Conservation (phyloP, 2,888 invertebrate species). For the Microctonus aethiopoides region DNA sequence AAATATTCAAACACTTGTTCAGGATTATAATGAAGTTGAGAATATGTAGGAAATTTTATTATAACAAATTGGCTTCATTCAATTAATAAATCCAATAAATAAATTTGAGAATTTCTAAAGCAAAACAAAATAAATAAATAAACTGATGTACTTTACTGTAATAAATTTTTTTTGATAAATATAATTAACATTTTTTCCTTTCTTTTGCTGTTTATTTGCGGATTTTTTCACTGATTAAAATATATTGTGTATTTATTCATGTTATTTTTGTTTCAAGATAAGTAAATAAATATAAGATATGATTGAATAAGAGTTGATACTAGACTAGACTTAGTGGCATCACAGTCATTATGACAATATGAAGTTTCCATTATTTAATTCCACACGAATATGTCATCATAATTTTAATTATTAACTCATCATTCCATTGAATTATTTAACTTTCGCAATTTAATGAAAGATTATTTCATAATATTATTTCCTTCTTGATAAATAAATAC, state of each 20-base stretch:
- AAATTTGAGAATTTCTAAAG: background rate
- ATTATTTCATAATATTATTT: background rate
- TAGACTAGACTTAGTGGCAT: constrained; percentile 47
- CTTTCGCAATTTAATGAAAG: background rate
- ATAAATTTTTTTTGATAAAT: too few relatives aligned
- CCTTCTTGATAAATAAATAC: too few relatives aligned
- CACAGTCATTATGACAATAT: constrained; percentile 17
- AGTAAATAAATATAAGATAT: constrained; percentile 38
- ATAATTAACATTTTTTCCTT: too few relatives aligned
- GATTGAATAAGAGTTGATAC: constrained; percentile 33
- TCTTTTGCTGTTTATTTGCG: too few relatives aligned
- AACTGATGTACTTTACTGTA: too few relatives aligned
- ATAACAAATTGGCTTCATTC: background rate
- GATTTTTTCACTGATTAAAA: background rate
- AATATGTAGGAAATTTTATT: constrained; percentile 2
- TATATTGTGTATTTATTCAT: constrained; percentile 15
- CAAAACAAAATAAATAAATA: background rate
- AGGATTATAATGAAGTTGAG: constrained; percentile 78
- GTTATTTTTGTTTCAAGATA: constrained; percentile 5
- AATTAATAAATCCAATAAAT: too few relatives aligned
- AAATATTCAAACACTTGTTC: constrained; percentile 73
- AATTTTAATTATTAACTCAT: too few relatives aligned
- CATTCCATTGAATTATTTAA: background rate
- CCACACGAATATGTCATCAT: background rate
- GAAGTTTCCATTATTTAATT: background rate